Percentiles rank a stretch among this genome's conserved stretches.
phyloP scores from a whole-genome alignment of 2,888 invertebrate species.

The Lutraria lutraria region DNA sequence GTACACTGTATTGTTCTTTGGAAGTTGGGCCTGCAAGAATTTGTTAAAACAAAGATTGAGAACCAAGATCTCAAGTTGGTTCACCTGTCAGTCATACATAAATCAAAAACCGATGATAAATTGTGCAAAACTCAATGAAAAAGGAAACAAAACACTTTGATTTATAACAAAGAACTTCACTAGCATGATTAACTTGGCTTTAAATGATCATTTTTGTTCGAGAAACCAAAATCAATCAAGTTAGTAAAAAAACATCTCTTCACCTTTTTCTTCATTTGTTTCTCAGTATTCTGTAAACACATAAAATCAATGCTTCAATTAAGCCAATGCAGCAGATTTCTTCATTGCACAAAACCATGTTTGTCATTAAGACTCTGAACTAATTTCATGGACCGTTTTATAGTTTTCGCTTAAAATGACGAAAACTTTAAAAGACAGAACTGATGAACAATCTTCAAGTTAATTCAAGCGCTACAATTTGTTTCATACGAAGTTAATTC shows the following conservation, averaged over 20 bases:
- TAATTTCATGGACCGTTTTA: not conserved
- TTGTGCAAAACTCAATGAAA: no score
- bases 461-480: conserved; percentile 1
- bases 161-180: not conserved
- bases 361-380: conserved; percentile 7
- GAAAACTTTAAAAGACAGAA: conserved; percentile 6
- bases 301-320: conserved; percentile 22
- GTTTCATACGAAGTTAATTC: conserved; percentile 10
- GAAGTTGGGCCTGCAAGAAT: no score
- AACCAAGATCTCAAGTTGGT: no score
- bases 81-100: no score
- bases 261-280: not conserved
- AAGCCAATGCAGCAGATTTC: conserved; percentile 4
- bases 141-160: not conserved
- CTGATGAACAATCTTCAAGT: not conserved
- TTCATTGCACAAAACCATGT: not conserved
- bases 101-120: no score
- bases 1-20: no score
- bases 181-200: not conserved
- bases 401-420: not conserved
- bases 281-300: not conserved
- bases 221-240: conserved; percentile 22
- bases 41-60: no score
- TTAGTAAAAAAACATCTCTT: not conserved
- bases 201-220: not conserved